Evolutionary conservation across 2,888 invertebrate genomes (phyloP).

Genomic region (Dysmachus trigonus): DNA sequence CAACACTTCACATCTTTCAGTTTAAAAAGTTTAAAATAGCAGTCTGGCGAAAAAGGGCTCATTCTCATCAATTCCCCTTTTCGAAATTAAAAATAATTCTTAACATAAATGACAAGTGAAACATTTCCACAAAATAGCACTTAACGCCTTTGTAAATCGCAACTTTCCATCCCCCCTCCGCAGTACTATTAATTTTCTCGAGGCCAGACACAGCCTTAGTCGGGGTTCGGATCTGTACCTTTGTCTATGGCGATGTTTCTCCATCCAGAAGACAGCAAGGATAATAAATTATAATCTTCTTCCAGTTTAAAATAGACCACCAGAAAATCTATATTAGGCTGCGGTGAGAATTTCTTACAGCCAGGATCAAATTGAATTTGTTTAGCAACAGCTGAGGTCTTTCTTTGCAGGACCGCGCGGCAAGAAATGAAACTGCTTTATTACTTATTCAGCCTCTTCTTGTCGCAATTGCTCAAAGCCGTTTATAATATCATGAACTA

Average conservation of each 20-base stretch:
- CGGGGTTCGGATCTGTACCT: neutral
- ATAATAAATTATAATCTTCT: constrained; percentile 12
- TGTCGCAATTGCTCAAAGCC: constrained; percentile 13
- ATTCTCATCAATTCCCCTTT: neutral
- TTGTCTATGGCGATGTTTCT: neutral
- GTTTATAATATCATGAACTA: constrained; percentile 22
- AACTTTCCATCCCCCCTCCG: neutral
- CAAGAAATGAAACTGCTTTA: constrained; percentile 15
- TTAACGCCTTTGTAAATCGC: neutral
- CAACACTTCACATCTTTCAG: neutral
- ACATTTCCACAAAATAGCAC: neutral
- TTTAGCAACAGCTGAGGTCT: constrained; percentile 16
- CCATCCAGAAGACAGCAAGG: neutral
- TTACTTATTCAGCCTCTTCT: constrained; percentile 1
- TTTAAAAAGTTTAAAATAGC: neutral
- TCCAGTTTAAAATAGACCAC: neutral
- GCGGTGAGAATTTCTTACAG: neutral
- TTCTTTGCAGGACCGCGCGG: neutral
- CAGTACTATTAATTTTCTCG: neutral
- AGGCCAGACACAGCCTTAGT: neutral
- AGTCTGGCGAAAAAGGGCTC: neutral
- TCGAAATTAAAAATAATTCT: neutral
- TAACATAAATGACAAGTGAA: neutral
- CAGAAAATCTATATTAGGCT: neutral
- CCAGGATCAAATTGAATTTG: constrained; percentile 12